Evolutionary conservation across 2,888 invertebrate species (phyloP).

Genomic region (Drosophila ezoana): DNA sequence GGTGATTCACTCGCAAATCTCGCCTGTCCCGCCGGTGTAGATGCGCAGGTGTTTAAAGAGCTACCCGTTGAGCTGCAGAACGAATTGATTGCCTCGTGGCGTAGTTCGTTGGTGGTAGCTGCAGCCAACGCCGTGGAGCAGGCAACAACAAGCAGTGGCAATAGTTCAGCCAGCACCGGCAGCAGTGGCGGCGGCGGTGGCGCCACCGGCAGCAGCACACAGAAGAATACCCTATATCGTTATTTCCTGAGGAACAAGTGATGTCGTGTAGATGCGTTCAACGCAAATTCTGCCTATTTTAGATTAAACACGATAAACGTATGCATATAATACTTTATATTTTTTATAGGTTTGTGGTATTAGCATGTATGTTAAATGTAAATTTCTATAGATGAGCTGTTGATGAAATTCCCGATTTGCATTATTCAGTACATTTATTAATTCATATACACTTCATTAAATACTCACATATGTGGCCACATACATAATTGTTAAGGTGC

Average conservation of each 20-base stretch:
- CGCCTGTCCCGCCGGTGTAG: conserved; percentile 89
- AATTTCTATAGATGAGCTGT: conserved; percentile 12
- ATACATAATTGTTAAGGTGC: conserved; percentile 44
- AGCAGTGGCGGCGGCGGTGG: conserved; percentile 51
- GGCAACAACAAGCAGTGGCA: conserved; percentile 43
- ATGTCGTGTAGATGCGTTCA: conserved; percentile 66
- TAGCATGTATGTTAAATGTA: conserved; percentile 31
- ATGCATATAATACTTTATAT: conserved; percentile 18
- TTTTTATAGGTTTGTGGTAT: conserved; percentile 57
- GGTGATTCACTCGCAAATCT: conserved; percentile 76
- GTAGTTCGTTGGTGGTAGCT: conserved; percentile 82
- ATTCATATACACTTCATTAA: conserved; percentile 57
- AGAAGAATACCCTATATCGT: conserved; percentile 88
- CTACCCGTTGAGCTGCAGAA: conserved; percentile 90
- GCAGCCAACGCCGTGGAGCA: conserved; percentile 67
- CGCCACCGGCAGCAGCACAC: conserved; percentile 81
- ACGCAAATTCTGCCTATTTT: conserved; percentile 36
- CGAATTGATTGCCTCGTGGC: conserved; percentile 90
- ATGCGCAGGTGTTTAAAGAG: conserved; percentile 89
- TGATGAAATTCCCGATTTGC: conserved; percentile 26
- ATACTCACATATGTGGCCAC: conserved; percentile 45
- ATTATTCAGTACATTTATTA: conserved; percentile 53
- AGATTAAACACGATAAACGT: conserved; percentile 11
- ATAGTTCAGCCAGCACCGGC: conserved; percentile 25
- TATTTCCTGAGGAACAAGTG: conserved; percentile 90